Evolutionary conservation across 2,797 vertebrate species (phyloP).

Genomic region (Macroramphosus scolopax): DNA sequence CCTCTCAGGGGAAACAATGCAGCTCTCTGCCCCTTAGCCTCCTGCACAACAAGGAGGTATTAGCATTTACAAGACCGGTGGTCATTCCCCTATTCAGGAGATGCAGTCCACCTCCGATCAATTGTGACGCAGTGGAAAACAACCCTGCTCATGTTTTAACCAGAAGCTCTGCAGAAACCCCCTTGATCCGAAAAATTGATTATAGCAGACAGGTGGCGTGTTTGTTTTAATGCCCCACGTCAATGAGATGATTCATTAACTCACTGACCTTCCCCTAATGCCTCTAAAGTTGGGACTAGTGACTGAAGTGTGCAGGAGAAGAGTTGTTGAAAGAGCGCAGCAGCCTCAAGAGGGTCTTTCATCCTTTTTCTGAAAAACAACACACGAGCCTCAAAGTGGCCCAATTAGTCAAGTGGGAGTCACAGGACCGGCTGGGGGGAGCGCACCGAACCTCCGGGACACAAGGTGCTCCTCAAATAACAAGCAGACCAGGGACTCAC

Average conservation of each 20-base stretch:
- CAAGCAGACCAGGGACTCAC: too few species aligned
- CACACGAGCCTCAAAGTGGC: slow-evolving; percentile 60
- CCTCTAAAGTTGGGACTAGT: slow-evolving; percentile 12
- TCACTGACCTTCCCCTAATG: slow-evolving; percentile 9
- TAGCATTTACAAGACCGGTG: slow-evolving; percentile 47
- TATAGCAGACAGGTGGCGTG: too few species aligned
- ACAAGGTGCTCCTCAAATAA: neutral
- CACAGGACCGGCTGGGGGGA: slow-evolving; percentile 4
- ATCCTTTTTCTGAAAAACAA: slow-evolving; percentile 66
- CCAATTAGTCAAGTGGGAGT: slow-evolving; percentile 43
- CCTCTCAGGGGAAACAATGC: slow-evolving; percentile 37
- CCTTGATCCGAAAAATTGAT: slow-evolving; percentile 1
- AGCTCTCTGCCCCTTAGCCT: slow-evolving; percentile 18
- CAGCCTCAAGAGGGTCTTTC: slow-evolving; percentile 43
- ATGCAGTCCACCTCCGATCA: slow-evolving; percentile 13
- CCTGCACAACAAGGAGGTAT: slow-evolving; percentile 26
- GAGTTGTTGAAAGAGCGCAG: slow-evolving; percentile 40
- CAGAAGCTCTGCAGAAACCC: neutral
- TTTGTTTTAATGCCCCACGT: neutral
- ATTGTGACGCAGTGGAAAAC: slow-evolving; percentile 11
- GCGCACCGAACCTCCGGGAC: slow-evolving; percentile 10
- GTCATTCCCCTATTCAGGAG: slow-evolving; percentile 21
- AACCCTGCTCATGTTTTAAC: slow-evolving; percentile 4
- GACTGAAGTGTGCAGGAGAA: slow-evolving; percentile 15
- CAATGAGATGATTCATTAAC: slow-evolving; percentile 16